phyloP scores from a whole-genome alignment of 2,888 invertebrate species.

The Pasiphila rectangulata region DNA sequence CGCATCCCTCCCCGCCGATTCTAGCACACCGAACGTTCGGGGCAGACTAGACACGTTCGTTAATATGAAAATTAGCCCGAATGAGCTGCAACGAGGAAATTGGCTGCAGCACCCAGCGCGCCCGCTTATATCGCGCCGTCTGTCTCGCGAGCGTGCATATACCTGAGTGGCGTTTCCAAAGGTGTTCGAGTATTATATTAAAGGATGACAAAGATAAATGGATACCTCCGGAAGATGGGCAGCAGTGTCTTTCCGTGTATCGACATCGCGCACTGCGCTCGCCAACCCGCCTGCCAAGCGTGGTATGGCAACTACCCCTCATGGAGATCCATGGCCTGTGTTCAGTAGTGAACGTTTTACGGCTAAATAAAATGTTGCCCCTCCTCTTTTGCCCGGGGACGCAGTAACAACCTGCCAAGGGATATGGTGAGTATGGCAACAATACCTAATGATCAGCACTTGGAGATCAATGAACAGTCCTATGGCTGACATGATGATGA shows the following conservation, averaged over 20 bases:
- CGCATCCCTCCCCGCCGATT: not conserved
- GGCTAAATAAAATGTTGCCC: too few species aligned
- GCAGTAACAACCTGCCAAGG: too few species aligned
- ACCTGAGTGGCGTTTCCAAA: not conserved
- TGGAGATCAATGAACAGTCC: too few species aligned
- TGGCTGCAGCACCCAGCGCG: conserved; percentile 21
- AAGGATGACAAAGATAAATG: not conserved
- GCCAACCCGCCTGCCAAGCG: too few species aligned
- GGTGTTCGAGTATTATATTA: not conserved
- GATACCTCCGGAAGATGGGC: not conserved
- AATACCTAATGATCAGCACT: too few species aligned
- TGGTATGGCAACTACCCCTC: too few species aligned
- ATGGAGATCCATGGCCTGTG: too few species aligned
- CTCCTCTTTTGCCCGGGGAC: too few species aligned
- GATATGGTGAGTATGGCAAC: too few species aligned
- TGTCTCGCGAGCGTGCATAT: conserved; percentile 3
- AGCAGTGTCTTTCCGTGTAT: not conserved
- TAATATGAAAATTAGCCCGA: conserved; percentile 53
- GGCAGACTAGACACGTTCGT: conserved; percentile 41
- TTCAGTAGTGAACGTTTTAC: too few species aligned
- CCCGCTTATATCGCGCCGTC: conserved; percentile 19
- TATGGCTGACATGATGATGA: too few species aligned
- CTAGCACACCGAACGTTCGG: conserved; percentile 20
- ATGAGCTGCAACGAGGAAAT: conserved; percentile 37
- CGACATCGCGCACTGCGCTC: too few species aligned